A percentile compares a stretch with the other conserved stretches of the same genome.
Conservation (phyloP, 2,113 vertebrate species). For the Nipponia nippon region DNA sequence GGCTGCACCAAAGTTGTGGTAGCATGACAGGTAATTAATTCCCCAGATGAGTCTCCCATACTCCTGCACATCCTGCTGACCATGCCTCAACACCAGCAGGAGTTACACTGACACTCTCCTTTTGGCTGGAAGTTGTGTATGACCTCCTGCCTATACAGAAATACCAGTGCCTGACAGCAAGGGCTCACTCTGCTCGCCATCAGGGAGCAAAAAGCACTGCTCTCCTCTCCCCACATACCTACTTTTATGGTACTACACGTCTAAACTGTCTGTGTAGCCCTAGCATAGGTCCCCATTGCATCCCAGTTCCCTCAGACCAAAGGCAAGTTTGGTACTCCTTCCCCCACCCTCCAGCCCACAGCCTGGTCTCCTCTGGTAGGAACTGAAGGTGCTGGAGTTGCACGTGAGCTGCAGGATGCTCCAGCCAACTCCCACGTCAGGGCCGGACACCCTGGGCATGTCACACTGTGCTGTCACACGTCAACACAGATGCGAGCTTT, state of each 20-base stretch:
- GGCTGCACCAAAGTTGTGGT: neutral
- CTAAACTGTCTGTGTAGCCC: neutral
- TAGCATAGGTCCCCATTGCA: fast-evolving
- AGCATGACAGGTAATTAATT: neutral
- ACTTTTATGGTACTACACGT: fast-evolving
- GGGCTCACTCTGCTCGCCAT: neutral
- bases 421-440: neutral
- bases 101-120: neutral
- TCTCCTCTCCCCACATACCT: neutral
- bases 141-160: neutral
- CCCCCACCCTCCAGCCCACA: neutral
- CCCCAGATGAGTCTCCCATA: neutral
- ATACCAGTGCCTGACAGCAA: neutral
- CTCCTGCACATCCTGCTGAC: neutral
- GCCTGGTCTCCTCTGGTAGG: neutral
- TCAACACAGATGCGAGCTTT: neutral
- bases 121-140: fast-evolving
- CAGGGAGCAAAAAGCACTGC: neutral
- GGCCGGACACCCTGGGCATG: neutral
- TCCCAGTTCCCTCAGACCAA: neutral
- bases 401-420: fast-evolving
- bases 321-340: neutral
- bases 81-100: fast-evolving
- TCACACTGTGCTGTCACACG: fast-evolving
- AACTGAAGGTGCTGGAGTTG: fast-evolving